These are phyloP conservation scores for Bostrychus sinensis DNA, from an alignment of 2,113 vertebrate species.

Conservation along the genomic window DNA sequence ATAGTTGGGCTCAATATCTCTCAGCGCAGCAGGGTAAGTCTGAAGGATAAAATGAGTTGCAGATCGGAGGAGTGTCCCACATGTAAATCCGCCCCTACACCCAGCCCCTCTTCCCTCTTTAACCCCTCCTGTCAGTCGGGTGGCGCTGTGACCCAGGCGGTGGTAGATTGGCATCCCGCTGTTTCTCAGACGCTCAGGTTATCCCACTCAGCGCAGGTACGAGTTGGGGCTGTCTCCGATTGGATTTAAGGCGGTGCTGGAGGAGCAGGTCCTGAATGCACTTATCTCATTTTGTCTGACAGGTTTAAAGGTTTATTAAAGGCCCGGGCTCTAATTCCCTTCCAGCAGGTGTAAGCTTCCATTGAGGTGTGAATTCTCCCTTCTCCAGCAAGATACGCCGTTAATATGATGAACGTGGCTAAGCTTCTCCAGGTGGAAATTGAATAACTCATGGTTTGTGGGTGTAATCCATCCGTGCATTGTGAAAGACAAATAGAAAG, in stretches of 20 bases:
- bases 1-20: no score
- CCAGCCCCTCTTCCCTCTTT: no score
- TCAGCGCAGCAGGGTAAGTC: no score
- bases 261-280: constrained; percentile 72
- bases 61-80: no score
- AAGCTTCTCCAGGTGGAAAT: constrained; percentile 81
- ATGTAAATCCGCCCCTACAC: no score
- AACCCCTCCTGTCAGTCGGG: constrained; percentile 83
- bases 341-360: constrained; percentile 84
- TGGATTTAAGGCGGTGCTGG: constrained; percentile 74
- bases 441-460: constrained; percentile 80
- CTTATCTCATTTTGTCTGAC: constrained; percentile 81
- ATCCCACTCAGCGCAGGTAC: constrained; percentile 63
- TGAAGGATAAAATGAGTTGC: no score
- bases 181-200: constrained; percentile 3
- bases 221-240: constrained; percentile 57
- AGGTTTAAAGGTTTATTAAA: constrained; percentile 82
- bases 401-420: constrained; percentile 73
- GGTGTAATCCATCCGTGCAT: constrained; percentile 70
- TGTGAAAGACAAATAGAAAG: constrained; percentile 65
- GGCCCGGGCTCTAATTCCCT: constrained; percentile 80
- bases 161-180: constrained; percentile 64
- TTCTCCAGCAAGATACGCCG: constrained; percentile 75
- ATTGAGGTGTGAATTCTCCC: constrained; percentile 78
- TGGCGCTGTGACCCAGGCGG: constrained; percentile 84